Evolutionary conservation across 2,888 invertebrate species (phyloP).

Genomic region (Andrena camellia): DNA sequence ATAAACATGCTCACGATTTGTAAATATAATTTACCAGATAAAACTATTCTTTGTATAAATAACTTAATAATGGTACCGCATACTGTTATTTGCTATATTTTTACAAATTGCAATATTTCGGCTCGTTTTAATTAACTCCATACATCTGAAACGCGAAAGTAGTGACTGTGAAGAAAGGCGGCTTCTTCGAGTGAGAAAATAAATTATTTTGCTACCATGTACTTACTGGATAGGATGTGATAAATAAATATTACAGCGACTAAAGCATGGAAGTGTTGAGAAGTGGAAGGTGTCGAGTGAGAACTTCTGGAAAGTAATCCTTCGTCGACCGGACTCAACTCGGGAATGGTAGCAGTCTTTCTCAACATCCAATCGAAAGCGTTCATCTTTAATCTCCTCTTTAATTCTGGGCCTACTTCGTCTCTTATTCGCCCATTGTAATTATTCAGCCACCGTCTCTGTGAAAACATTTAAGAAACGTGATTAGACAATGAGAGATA

Average conservation of each 20-base stretch:
- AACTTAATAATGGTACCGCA: constrained; percentile 10
- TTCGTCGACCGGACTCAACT: constrained; percentile 82
- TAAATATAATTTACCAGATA: constrained; percentile 17
- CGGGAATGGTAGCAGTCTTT: constrained; percentile 90
- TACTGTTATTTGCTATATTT: not conserved
- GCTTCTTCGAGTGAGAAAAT: not conserved
- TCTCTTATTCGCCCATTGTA: constrained; percentile 92
- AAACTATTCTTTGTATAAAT: not conserved
- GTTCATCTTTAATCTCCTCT: constrained; percentile 89
- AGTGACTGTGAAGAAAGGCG: too few relatives aligned
- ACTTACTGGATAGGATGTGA: constrained; percentile 54
- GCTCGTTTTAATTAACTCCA: constrained; percentile 34
- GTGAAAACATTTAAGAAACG: constrained; percentile 40
- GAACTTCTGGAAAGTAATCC: constrained; percentile 68
- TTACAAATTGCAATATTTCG: constrained; percentile 8
- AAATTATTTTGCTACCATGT: not conserved
- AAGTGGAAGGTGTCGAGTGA: constrained; percentile 44
- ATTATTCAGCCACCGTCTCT: constrained; percentile 92
- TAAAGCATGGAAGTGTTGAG: constrained; percentile 50
- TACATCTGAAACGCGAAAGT: not conserved
- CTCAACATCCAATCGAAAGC: constrained; percentile 95
- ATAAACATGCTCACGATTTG: constrained; percentile 8
- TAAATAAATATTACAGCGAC: constrained; percentile 43
- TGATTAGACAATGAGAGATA: too few relatives aligned
- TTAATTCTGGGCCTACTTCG: constrained; percentile 91